Conservation (phyloP, 2,888 invertebrate species). For the Torymus auratus region DNA sequence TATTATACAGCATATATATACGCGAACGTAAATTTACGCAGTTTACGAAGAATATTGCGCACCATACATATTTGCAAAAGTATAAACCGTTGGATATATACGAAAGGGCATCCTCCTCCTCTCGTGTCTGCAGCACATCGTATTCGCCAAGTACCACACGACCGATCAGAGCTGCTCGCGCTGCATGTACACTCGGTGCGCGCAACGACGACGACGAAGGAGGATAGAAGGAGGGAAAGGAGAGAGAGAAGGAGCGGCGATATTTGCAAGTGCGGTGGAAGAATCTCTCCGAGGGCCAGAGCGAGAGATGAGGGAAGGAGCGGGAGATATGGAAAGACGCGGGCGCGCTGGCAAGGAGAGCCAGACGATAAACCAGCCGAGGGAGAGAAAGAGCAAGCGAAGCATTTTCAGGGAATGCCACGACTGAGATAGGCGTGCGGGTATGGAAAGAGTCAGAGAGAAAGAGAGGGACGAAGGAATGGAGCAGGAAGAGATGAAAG, state of each 20-base stretch:
- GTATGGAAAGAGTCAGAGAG: not conserved
- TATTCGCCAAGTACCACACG: not conserved
- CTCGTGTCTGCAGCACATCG: no score
- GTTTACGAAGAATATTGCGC: no score
- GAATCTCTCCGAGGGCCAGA: slow-evolving; percentile 46
- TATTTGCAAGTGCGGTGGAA: slow-evolving; percentile 39
- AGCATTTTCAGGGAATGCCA: slow-evolving; percentile 50
- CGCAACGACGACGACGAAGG: slow-evolving; percentile 16
- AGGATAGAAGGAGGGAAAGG: not conserved
- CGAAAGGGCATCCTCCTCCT: no score
- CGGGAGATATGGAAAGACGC: slow-evolving; percentile 33
- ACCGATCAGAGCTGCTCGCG: not conserved
- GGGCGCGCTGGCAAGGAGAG: not conserved
- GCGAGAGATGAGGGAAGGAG: slow-evolving; percentile 31
- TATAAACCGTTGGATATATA: no score
- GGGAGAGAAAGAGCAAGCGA: slow-evolving; percentile 10
- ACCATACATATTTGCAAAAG: no score
- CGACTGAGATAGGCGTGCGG: slow-evolving; percentile 4
- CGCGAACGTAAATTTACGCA: no score
- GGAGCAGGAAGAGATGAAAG: slow-evolving; percentile 45
- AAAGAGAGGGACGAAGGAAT: slow-evolving; percentile 10
- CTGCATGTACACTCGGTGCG: slow-evolving; percentile 5
- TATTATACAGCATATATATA: no score
- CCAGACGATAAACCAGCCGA: slow-evolving; percentile 25
- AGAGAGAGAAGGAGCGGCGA: slow-evolving; percentile 10